These are phyloP conservation scores for Archips crataeganus DNA, from an alignment of 2,888 invertebrate genomes.

Conservation along the genomic window DNA sequence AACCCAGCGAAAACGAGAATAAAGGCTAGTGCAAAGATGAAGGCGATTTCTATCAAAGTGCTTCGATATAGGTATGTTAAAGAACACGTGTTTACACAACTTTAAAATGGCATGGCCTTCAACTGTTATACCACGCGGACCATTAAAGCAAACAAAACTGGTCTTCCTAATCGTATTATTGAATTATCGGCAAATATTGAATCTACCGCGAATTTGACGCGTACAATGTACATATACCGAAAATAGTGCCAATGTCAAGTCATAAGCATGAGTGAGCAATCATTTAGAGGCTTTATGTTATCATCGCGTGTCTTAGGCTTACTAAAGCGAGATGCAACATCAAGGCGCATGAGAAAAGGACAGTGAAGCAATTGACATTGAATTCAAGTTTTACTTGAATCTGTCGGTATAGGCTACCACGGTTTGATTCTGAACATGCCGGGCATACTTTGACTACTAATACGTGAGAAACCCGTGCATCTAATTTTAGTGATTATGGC, in stretches of 20 bases:
- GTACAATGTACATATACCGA: slow-evolving; percentile 8
- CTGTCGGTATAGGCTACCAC: too few species aligned
- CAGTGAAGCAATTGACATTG: background rate
- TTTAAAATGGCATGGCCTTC: background rate
- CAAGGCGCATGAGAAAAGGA: background rate
- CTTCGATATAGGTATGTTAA: too few species aligned
- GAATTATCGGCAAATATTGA: slow-evolving; percentile 17
- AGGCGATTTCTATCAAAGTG: too few species aligned
- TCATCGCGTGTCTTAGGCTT: background rate
- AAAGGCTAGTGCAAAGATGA: too few species aligned
- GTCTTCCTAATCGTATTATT: slow-evolving; percentile 10
- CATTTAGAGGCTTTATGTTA: background rate
- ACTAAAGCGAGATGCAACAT: background rate
- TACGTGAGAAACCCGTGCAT: too few species aligned
- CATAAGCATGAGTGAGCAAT: background rate
- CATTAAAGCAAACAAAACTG: slow-evolving; percentile 15
- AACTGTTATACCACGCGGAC: background rate
- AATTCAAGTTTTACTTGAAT: background rate
- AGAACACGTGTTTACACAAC: background rate
- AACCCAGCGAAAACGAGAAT: too few species aligned
- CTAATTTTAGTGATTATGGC: too few species aligned
- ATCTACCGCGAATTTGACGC: slow-evolving; percentile 14
- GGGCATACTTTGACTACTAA: too few species aligned
- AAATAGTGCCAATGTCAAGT: slow-evolving; percentile 23
- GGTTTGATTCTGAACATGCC: too few species aligned